These are phyloP conservation scores for Leptinotarsa juncta DNA, from an alignment of 2,888 invertebrate species.

Conservation along the genomic window DNA sequence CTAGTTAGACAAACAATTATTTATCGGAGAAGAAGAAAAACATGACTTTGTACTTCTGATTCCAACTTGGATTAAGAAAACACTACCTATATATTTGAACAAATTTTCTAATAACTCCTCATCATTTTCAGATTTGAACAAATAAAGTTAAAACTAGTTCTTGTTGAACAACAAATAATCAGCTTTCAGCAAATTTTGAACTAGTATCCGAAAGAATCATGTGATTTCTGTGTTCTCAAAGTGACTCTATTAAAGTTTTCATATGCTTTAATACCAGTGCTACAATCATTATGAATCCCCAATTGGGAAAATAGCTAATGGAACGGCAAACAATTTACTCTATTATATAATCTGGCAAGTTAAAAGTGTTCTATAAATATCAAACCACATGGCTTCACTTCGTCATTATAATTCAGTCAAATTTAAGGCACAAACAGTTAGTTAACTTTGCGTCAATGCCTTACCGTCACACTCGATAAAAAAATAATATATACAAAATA, in stretches of 20 bases:
- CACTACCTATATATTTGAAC: too few relatives aligned
- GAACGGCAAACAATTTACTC: slow-evolving; percentile 10
- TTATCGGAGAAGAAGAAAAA: too few relatives aligned
- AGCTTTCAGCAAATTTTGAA: too few relatives aligned
- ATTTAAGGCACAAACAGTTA: slow-evolving; percentile 29
- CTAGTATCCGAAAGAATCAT: too few relatives aligned
- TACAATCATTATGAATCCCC: slow-evolving; percentile 8
- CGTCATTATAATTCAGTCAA: slow-evolving; percentile 25
- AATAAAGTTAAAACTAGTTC: too few relatives aligned
- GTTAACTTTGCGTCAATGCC: slow-evolving; percentile 23
- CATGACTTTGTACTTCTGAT: too few relatives aligned
- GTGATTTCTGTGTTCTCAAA: too few relatives aligned
- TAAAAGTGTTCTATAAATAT: slow-evolving; percentile 23
- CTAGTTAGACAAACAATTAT: too few relatives aligned
- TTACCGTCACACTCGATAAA: slow-evolving; percentile 21
- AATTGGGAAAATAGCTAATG: slow-evolving; percentile 11
- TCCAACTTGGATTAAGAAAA: too few relatives aligned
- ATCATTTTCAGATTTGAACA: background rate
- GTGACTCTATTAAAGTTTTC: background rate
- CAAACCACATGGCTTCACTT: slow-evolving; percentile 24
- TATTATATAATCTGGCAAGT: slow-evolving; percentile 28
- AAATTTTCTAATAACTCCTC: background rate
- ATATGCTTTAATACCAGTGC: background rate
- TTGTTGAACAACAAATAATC: too few relatives aligned
- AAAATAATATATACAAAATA: slow-evolving; percentile 20